These are phyloP conservation scores for Ditula angustiorana DNA, from an alignment of 2,888 invertebrate genomes.

Conservation along the genomic window DNA sequence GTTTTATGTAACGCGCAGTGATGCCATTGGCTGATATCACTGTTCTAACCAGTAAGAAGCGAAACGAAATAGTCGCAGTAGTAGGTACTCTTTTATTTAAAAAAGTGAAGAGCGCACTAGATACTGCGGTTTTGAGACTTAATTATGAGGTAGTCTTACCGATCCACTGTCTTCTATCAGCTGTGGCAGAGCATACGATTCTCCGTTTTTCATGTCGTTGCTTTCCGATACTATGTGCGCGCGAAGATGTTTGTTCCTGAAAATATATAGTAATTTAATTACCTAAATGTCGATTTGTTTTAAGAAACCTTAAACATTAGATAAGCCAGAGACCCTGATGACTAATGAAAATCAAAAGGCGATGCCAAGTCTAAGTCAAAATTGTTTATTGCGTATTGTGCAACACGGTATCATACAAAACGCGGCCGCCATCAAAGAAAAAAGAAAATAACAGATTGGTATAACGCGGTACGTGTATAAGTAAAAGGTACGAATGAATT, in stretches of 20 bases:
- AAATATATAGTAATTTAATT: not conserved
- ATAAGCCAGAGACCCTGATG: no score
- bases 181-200: conserved; percentile 80
- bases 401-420: no score
- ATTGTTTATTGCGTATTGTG: no score
- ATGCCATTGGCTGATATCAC: not conserved
- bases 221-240: conserved; percentile 90
- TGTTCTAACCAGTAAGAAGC: not conserved
- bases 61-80: not conserved
- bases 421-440: no score
- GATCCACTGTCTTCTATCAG: conserved; percentile 83
- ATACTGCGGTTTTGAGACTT: not conserved
- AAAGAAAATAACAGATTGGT: no score
- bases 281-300: no score
- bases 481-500: no score
- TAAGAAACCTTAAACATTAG: no score
- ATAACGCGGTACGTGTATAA: no score
- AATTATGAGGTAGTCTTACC: conserved; percentile 57
- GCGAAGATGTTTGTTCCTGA: conserved; percentile 90
- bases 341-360: no score
- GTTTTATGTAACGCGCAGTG: no score
- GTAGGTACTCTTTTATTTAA: not conserved
- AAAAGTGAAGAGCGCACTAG: not conserved
- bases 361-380: no score
- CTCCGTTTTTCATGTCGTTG: conserved; percentile 84